Base-by-base conservation (phyloP, 1,140 invertebrate species). In the Odontomachus brunneus region DNA sequence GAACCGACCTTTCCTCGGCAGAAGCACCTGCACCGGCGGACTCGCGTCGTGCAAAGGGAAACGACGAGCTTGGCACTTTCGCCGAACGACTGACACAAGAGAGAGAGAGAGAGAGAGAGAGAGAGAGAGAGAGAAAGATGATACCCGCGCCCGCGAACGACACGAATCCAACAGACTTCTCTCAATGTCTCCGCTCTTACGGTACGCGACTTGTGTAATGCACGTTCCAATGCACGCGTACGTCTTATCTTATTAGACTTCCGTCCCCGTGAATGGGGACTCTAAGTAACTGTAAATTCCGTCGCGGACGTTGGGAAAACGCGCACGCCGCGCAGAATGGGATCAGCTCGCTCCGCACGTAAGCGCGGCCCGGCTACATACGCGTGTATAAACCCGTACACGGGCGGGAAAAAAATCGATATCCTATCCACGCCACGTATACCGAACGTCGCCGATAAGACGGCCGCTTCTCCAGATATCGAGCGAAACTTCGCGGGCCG, bases 21-120 rank as follows among this genome's bases (percentile, higher is more conserved):
- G 73, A 78, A 73, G 72, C 84, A 86, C 84, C 85, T 78, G 85
- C 53, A 22, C 57, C 33, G 29, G 4, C 7, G 26, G 24, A 14
- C 44, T 33, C 15, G 67, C 26, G 38, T 73, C 60, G 51, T 55
- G 48, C 14, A 14, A n/a, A 38, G 17, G n/a, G 26, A 67, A 60
- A 67, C 33, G 22, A 48, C 9, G 63, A 48, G n/a, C 19, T 11
- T 53, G 26, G 17, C 67, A 85, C 75, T 86, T 74, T 85, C 75
- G 53, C 62, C 17, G 44, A 59, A 48, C 12, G 22, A 0, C 24
- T 38, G 26, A 22, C 7, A 38, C 19, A 17, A 33, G 29, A 33
- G 29, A 33, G 29, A 33, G 29, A 33, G 29, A 33, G 29, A 33
- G 29, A 33, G 29, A 33, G 5, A 33, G 29, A 33, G 2, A 33